A percentile compares a stretch with the other conserved stretches of the same genome.
Conservation (phyloP, 2,797 vertebrate species). For the Pelodytes ibericus region DNA sequence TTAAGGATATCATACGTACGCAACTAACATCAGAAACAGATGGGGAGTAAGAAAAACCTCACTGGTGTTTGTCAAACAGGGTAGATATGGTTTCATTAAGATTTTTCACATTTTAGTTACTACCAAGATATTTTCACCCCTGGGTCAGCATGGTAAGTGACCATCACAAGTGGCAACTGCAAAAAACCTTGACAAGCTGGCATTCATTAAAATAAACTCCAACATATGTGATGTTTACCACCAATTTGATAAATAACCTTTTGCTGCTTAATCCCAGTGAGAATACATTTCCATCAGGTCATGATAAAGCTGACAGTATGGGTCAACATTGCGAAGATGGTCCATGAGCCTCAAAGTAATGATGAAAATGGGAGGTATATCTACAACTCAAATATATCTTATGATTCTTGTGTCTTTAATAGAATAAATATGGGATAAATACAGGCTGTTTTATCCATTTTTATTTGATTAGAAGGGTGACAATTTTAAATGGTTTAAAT, state of each 20-base stretch:
- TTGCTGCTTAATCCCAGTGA: background rate
- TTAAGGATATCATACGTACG: background rate
- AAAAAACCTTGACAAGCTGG: slow-evolving; percentile 13
- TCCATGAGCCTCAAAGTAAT: background rate
- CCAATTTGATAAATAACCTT: background rate
- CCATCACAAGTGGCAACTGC: background rate
- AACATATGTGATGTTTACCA: background rate
- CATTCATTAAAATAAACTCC: background rate
- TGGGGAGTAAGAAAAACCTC: background rate
- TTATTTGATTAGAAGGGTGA: too few relatives aligned
- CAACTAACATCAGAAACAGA: background rate
- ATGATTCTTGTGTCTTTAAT: too few relatives aligned
- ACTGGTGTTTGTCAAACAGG: background rate
- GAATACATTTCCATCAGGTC: background rate
- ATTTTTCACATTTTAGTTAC: background rate
- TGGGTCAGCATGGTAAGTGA: background rate
- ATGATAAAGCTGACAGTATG: background rate
- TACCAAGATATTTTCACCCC: background rate
- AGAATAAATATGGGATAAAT: too few relatives aligned
- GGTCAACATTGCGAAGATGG: background rate
- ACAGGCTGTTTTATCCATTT: too few relatives aligned
- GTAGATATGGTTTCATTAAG: background rate
- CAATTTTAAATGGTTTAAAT: too few relatives aligned
- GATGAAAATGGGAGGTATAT: background rate
- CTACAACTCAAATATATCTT: too few relatives aligned